Evolutionary conservation across 2,888 invertebrate genomes (phyloP), one percentile per base, ranked within the genome.

Genomic region (Anticlea derivata): DNA sequence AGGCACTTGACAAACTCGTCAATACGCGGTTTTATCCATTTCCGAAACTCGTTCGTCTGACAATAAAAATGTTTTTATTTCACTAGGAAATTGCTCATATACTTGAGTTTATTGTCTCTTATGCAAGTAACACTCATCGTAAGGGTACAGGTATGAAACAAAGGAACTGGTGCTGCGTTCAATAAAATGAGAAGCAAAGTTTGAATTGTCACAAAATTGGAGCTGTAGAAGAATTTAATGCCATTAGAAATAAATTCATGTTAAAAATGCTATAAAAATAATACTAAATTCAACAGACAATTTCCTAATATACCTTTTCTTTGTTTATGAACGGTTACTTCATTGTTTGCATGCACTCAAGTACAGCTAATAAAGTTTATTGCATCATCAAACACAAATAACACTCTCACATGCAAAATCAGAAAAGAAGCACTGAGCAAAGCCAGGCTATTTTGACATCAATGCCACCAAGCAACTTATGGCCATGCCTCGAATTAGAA

Each of bases 1-100:
- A 41, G 34, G 33, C 20, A 37, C 31, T 37, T 23, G 46, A 38
- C 35, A 23, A 33, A 31, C 41, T 38, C 33, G 26, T 38, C 31
- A 33, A 43, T 47, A 34, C 55, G 34, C 30, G 41, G 41, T 52
- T 23, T 47, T 52, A 58, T 55, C 57, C 58, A 61, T 61, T 61
- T 55, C 51, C 51, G 61, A 43, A 60, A 55, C 55, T 60, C 55
- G 52, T 61, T 47, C 29, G 55, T 60, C 47, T 55, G 55, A 52
- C 55, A 46, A 57, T 55, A 60, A 58, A 57, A 55, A 52, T 44
- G 57, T 51, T 49, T 61, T 60, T 61, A 61, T 61, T 55, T 58
- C 53, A 54, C 45, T 50, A 53, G 55, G 55, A 60, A 55, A 60
- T 58, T 51, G 51, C 53, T 48, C 55, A 53, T 61, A 61, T 55